Percentiles rank a stretch among this genome's conserved stretches.
Conservation (phyloP, 37 sponge, comb jelly and placozoan genomes). For the Aplysina aerophoba region DNA sequence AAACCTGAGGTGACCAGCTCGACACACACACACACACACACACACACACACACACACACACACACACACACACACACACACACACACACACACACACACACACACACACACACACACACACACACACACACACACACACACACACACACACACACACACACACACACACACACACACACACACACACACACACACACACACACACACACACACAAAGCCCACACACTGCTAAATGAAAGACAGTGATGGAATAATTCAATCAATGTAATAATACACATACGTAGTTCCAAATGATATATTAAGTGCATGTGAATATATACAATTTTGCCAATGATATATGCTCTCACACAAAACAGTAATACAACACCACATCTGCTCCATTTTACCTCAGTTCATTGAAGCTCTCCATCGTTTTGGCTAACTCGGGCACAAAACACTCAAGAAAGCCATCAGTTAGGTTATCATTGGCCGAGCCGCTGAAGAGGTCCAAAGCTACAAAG, state of each 20-base stretch:
- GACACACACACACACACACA: too few relatives aligned
- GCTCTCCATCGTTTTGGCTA: background rate
- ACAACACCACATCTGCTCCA: background rate
- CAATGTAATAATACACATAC: too few relatives aligned
- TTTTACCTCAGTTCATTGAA: constrained; percentile 1
- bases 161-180: constrained; percentile 47
- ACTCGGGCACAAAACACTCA: background rate
- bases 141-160: constrained; percentile 48
- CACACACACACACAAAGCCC: constrained; percentile 9
- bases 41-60: too few relatives aligned
- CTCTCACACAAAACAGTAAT: background rate
- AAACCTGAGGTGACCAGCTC: too few relatives aligned
- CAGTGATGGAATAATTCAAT: too few relatives aligned
- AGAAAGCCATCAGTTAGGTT: background rate
- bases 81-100: too few relatives aligned
- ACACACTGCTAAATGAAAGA: too few relatives aligned
- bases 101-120: background rate
- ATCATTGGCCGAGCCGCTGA: background rate
- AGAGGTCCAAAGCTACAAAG: background rate
- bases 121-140: constrained; percentile 41
- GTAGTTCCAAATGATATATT: too few relatives aligned
- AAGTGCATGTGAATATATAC: too few relatives aligned
- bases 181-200: constrained; percentile 22
- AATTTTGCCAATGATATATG: too few relatives aligned
- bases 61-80: too few relatives aligned